phyloP scores from a whole-genome alignment of 2,888 invertebrate species.

The Luperina nickerlii region DNA sequence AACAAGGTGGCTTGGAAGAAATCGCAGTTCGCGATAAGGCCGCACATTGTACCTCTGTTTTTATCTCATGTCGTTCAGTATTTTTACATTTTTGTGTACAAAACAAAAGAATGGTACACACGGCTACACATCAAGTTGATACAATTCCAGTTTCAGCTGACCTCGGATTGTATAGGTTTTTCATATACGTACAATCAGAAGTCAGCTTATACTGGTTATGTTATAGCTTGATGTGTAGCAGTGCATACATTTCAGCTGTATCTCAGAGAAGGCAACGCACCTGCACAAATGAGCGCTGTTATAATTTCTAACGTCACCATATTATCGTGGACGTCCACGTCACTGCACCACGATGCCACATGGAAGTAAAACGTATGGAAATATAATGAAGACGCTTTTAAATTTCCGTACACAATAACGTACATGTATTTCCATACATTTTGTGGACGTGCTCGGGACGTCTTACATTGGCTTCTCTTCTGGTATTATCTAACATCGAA shows the following conservation, averaged over 20 bases:
- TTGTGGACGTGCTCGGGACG: no score
- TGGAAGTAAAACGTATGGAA: no score
- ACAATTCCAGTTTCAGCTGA: background rate
- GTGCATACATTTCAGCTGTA: background rate
- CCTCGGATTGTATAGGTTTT: background rate
- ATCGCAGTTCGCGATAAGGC: constrained; percentile 1
- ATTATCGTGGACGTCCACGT: background rate
- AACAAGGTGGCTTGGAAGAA: background rate
- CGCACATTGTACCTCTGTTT: background rate
- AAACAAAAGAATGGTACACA: background rate
- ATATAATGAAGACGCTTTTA: no score
- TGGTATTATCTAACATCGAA: background rate
- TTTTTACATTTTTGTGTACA: background rate
- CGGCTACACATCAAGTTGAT: no score
- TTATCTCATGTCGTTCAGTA: background rate
- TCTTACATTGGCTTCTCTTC: background rate
- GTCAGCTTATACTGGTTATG: background rate
- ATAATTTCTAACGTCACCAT: background rate
- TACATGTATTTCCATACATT: no score
- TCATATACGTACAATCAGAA: background rate
- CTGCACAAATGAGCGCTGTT: background rate
- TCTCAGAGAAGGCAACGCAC: background rate
- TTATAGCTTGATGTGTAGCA: background rate
- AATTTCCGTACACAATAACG: no score
- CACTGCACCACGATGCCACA: no score